Conservation (phyloP, 2,888 invertebrate species). For the Torymus texanus region DNA sequence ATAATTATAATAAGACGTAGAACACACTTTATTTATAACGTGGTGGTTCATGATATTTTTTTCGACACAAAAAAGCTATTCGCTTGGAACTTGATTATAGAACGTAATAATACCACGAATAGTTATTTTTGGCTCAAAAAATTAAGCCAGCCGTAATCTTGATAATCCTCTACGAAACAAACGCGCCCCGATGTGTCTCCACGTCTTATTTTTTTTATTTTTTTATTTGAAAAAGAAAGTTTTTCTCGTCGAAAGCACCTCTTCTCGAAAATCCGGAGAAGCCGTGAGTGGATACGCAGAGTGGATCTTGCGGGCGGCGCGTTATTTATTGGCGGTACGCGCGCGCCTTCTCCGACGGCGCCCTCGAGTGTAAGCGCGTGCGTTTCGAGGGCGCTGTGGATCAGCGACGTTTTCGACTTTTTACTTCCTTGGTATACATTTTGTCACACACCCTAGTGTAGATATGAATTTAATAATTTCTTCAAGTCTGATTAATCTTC, state of each 20-base stretch:
- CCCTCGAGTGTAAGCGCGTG: background rate
- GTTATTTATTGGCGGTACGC: constrained; percentile 70
- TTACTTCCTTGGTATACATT: background rate
- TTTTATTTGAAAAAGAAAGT: constrained; percentile 4
- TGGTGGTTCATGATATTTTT: too few relatives aligned
- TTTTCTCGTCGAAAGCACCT: background rate
- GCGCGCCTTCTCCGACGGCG: constrained; percentile 26
- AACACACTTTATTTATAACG: too few relatives aligned
- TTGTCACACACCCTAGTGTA: too few relatives aligned
- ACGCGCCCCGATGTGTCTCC: background rate
- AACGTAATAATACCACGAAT: too few relatives aligned
- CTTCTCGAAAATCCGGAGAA: background rate
- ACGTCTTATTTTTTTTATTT: background rate
- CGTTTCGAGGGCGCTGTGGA: background rate
- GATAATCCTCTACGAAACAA: constrained; percentile 18
- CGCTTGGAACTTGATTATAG: too few relatives aligned
- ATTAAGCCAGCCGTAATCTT: background rate
- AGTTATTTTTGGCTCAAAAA: background rate
- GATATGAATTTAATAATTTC: too few relatives aligned
- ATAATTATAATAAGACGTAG: too few relatives aligned
- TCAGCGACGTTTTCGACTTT: constrained; percentile 2
- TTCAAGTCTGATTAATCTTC: too few relatives aligned
- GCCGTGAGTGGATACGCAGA: constrained; percentile 54
- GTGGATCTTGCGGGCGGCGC: constrained; percentile 65
- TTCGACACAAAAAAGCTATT: too few relatives aligned